A percentile compares a stretch with the other conserved stretches of the same genome.
Evolutionary conservation across 2,113 vertebrate species (phyloP).

Genomic region (Melospiza melodia): DNA sequence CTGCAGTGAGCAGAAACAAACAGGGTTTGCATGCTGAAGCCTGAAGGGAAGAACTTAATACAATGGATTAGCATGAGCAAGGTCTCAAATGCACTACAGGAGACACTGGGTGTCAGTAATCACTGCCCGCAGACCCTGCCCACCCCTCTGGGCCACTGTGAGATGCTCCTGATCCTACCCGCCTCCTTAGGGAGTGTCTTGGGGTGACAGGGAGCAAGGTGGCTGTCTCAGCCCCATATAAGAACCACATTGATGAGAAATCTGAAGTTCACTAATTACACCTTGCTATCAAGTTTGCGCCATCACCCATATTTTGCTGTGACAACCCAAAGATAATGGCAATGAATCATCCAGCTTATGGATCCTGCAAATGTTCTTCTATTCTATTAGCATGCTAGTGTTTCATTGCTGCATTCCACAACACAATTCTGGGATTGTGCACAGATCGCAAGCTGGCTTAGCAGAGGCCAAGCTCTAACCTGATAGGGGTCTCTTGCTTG

Average conservation of each 20-base stretch:
- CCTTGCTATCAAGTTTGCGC: background rate
- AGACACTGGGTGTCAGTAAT: background rate
- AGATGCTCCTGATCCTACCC: background rate
- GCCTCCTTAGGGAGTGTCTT: background rate
- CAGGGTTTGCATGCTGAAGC: background rate
- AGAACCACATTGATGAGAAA: background rate
- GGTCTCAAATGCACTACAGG: background rate
- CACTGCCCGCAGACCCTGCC: background rate
- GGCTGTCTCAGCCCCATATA: background rate
- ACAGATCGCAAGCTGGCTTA: background rate
- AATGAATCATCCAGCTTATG: background rate
- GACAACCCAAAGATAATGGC: background rate
- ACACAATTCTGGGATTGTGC: background rate
- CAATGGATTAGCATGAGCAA: background rate
- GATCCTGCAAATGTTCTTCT: background rate
- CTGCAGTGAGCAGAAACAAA: conserved; percentile 66
- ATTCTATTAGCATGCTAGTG: background rate
- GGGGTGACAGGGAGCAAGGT: background rate
- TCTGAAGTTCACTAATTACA: background rate
- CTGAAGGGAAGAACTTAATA: background rate
- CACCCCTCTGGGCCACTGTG: background rate
- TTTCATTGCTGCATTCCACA: background rate
- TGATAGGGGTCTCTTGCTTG: background rate
- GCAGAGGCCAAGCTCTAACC: background rate
- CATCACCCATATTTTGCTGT: background rate